Percentiles rank a stretch among this genome's conserved stretches.
Evolutionary conservation across 2,888 invertebrate genomes (phyloP).

Genomic region (Oasisia sp.): DNA sequence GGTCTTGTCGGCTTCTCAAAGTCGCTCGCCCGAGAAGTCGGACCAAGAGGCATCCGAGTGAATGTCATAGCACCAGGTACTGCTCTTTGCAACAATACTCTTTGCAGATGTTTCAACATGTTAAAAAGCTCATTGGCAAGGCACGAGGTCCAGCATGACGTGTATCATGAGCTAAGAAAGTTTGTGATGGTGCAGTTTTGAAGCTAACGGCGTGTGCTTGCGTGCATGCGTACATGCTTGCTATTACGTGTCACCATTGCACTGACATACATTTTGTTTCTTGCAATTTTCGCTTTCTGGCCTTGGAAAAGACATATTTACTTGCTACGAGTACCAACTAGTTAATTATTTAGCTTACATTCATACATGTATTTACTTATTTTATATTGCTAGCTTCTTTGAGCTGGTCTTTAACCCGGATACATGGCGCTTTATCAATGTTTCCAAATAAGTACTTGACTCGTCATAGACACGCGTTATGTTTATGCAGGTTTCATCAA

Average conservation of each 20-base stretch:
- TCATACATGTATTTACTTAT: too few relatives aligned
- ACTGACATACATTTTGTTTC: background rate
- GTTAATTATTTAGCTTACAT: too few relatives aligned
- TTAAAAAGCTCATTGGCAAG: background rate
- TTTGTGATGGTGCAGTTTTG: background rate
- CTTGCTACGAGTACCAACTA: background rate
- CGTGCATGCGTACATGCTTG: too few relatives aligned
- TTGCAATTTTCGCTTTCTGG: background rate
- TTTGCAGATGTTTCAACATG: background rate
- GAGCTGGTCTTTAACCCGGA: too few relatives aligned
- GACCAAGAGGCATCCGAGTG: constrained; percentile 41
- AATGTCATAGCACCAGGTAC: constrained; percentile 45
- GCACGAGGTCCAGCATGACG: background rate
- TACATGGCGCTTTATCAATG: too few relatives aligned
- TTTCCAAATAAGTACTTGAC: background rate
- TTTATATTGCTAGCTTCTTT: too few relatives aligned
- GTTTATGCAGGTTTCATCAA: constrained; percentile 27
- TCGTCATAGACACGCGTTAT: background rate
- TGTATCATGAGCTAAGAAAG: background rate
- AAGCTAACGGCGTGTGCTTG: too few relatives aligned
- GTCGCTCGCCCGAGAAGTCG: constrained; percentile 47
- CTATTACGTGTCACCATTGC: background rate
- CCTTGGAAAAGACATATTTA: background rate
- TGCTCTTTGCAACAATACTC: too few relatives aligned
- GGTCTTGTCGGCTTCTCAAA: constrained; percentile 47